phyloP scores from a whole-genome alignment of 2,113 vertebrate genomes.

The Montifringilla adamsi region DNA sequence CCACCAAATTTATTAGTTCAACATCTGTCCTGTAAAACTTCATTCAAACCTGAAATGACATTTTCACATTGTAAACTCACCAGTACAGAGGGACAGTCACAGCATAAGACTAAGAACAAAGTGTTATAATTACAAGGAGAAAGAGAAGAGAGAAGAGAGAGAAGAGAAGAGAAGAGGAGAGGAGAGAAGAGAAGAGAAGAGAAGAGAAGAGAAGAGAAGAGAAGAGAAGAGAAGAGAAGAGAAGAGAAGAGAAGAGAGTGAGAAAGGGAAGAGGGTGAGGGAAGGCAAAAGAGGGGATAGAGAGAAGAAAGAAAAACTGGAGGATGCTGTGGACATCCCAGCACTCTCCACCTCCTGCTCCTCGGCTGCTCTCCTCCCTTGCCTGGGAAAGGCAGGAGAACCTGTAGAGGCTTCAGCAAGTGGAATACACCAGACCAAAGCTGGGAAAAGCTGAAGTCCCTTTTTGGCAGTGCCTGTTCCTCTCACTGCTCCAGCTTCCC shows the following conservation, averaged over 20 bases:
- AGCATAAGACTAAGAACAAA: not conserved
- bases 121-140: not conserved
- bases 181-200: not conserved
- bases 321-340: rapidly evolving
- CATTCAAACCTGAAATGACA: not conserved
- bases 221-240: not conserved
- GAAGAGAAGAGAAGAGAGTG: no score
- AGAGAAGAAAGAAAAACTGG: not conserved
- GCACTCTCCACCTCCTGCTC: not conserved
- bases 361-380: not conserved
- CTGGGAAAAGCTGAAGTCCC: not conserved
- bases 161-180: no score
- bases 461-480: not conserved
- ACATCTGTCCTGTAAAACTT: not conserved
- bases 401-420: not conserved
- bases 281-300: no score
- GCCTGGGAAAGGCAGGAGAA: not conserved
- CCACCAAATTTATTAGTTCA: not conserved
- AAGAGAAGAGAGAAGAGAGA: not conserved
- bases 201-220: not conserved
- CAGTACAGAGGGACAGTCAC: not conserved
- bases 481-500: not conserved
- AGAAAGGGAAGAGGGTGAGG: no score
- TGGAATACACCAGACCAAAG: not conserved
- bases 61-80: not conserved